A percentile compares a stretch with the other conserved stretches of the same genome.
Evolutionary conservation across 2,888 invertebrate species (phyloP).

Genomic region (Drosophila eohydei): DNA sequence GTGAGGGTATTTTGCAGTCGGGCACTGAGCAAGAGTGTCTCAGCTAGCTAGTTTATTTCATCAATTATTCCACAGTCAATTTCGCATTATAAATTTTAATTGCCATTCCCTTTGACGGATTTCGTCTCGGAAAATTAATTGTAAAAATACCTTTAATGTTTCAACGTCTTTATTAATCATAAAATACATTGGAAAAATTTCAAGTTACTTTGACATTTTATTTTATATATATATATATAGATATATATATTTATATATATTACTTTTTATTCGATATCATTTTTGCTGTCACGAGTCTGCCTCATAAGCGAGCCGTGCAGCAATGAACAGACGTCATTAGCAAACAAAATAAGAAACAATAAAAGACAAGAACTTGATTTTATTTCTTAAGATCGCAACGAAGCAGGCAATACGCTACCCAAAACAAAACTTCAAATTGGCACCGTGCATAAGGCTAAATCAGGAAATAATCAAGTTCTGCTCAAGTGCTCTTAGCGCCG

Average conservation of each 20-base stretch:
- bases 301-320: constrained; percentile 26
- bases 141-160: not conserved
- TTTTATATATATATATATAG: not conserved
- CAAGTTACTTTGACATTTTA: constrained; percentile 39
- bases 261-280: constrained; percentile 23
- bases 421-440: not conserved
- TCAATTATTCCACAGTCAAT: not conserved
- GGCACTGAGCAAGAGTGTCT: too few relatives aligned
- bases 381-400: not conserved
- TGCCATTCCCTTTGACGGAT: not conserved
- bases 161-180: constrained; percentile 13
- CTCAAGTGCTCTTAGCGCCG: not conserved
- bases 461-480: not conserved
- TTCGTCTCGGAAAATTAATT: constrained; percentile 11
- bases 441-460: not conserved
- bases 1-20: not conserved
- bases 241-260: constrained; percentile 1
- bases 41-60: not conserved
- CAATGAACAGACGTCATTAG: constrained; percentile 55
- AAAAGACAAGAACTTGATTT: constrained; percentile 19
- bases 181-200: constrained; percentile 29
- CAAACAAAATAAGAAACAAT: constrained; percentile 16
- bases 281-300: constrained; percentile 49
- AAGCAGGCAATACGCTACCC: constrained; percentile 26
- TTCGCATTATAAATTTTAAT: constrained; percentile 6